Evolutionary conservation across 2,888 invertebrate genomes (phyloP).

Genomic region (Lissonota sp.): DNA sequence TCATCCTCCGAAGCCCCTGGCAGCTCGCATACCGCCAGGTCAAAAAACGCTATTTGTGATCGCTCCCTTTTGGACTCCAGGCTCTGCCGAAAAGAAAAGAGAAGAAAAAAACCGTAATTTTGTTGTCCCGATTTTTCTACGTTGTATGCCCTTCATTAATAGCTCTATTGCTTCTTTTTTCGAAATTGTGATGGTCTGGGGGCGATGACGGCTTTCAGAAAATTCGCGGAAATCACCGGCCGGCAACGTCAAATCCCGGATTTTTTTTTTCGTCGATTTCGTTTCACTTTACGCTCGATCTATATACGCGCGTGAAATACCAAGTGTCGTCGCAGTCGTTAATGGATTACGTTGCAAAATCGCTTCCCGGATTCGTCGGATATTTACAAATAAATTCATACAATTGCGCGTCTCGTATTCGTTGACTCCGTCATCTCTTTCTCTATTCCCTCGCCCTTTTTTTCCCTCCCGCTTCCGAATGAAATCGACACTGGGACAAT

Average conservation of each 20-base stretch:
- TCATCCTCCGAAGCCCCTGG: no score
- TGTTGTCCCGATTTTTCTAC: conserved; percentile 26
- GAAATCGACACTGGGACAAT: background rate
- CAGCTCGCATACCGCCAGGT: no score
- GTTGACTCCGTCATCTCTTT: background rate
- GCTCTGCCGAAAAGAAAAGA: background rate
- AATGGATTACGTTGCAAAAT: conserved; percentile 45
- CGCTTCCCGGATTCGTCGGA: conserved; percentile 29
- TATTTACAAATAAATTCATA: conserved; percentile 33
- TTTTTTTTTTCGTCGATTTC: background rate
- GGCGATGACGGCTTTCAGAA: no score
- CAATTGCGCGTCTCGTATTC: conserved; percentile 23
- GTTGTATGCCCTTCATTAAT: background rate
- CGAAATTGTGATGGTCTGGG: no score
- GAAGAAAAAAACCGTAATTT: conserved; percentile 35
- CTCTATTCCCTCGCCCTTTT: background rate
- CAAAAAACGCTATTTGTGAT: no score
- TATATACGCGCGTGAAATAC: background rate
- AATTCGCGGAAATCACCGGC: no score
- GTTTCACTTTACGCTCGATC: background rate
- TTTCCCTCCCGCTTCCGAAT: background rate
- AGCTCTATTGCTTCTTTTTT: background rate
- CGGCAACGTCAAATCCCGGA: no score
- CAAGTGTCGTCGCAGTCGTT: background rate
- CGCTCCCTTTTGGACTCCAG: no score